phyloP scores from a whole-genome alignment of 2,797 vertebrate genomes.

The Microcaecilia unicolor region DNA sequence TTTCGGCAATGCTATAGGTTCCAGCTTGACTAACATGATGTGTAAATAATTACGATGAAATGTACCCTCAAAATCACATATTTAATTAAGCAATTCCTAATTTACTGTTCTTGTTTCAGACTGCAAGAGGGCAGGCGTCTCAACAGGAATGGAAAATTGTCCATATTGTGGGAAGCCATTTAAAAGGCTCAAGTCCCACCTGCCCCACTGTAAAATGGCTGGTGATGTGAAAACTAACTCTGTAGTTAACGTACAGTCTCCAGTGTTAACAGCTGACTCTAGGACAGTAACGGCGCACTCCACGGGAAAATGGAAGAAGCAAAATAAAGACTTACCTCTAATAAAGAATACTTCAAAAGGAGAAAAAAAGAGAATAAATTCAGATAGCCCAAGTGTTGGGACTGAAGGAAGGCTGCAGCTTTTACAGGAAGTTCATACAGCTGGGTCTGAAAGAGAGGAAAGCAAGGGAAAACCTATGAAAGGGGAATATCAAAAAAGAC shows the following conservation, averaged over 20 bases:
- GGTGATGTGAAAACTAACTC: too few species aligned
- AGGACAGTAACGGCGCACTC: too few species aligned
- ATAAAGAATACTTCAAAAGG: background rate
- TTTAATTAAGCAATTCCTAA: too few species aligned
- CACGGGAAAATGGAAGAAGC: background rate
- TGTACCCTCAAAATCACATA: too few species aligned
- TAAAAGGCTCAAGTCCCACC: conserved; percentile 76
- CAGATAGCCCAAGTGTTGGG: background rate
- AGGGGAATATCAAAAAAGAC: background rate
- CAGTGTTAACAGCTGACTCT: too few species aligned
- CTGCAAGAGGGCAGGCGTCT: background rate
- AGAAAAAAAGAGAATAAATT: background rate
- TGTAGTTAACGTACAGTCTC: too few species aligned
- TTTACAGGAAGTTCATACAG: background rate
- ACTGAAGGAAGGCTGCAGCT: background rate
- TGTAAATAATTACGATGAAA: too few species aligned
- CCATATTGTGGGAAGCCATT: conserved; percentile 72
- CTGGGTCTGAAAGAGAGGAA: background rate
- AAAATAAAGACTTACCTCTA: background rate
- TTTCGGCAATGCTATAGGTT: too few species aligned
- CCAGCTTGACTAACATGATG: too few species aligned
- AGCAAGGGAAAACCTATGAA: background rate
- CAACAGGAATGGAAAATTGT: conserved; percentile 49
- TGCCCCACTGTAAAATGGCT: conserved; percentile 70
- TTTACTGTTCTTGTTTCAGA: too few species aligned